phyloP scores from a whole-genome alignment of 2,888 invertebrate species.

The Xestia sexstrigata region DNA sequence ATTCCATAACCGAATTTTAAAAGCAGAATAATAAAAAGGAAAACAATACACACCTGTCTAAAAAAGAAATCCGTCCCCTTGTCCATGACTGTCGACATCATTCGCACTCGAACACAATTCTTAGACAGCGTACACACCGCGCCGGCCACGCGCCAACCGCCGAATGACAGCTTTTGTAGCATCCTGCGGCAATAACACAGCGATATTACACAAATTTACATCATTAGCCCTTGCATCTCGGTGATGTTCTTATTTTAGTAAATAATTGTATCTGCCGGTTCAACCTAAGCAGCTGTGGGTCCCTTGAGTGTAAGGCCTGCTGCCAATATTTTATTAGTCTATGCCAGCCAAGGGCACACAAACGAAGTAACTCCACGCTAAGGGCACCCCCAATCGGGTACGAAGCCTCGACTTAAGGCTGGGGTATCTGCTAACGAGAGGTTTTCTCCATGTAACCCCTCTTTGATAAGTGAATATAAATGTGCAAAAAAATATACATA shows the following conservation, averaged over 20 bases:
- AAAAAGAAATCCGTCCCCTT: conserved; percentile 82
- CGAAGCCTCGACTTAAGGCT: neutral
- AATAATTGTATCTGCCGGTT: no score
- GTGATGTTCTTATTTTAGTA: neutral
- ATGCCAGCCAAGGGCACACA: neutral
- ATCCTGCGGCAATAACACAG: conserved; percentile 70
- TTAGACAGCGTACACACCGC: conserved; percentile 61
- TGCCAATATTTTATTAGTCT: neutral
- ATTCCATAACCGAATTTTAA: neutral
- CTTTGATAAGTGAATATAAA: no score
- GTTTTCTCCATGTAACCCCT: no score
- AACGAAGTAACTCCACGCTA: neutral
- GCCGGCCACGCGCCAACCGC: conserved; percentile 69
- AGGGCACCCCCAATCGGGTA: neutral
- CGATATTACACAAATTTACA: conserved; percentile 53
- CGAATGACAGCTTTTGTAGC: conserved; percentile 73
- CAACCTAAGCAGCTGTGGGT: no score
- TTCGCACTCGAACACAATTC: conserved; percentile 64
- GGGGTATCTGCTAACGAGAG: no score
- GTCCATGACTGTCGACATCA: conserved; percentile 73
- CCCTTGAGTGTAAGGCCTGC: neutral
- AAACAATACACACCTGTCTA: conserved; percentile 80
- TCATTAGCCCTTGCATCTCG: conserved; percentile 26
- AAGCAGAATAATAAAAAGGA: neutral
- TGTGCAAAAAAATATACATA: no score